Evolutionary conservation across 1,140 invertebrate genomes (phyloP).

Genomic region (Lineus longissimus): DNA sequence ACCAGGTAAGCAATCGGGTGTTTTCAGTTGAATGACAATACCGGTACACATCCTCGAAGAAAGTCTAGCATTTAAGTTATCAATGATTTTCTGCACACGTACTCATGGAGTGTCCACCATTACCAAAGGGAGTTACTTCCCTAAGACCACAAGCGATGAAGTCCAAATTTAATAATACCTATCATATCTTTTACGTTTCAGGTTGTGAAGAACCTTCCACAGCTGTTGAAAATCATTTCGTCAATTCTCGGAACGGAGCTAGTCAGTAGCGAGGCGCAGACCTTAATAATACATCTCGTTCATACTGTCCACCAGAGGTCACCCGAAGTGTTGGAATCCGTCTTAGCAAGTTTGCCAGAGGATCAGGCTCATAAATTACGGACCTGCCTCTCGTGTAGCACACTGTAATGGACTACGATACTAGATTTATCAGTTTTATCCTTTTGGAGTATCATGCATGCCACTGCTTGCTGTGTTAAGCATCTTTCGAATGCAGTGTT

Average conservation of each 20-base stretch:
- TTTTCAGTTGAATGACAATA: not conserved
- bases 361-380: conserved; percentile 25
- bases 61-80: conserved; percentile 20
- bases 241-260: conserved; percentile 25
- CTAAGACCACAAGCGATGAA: not conserved
- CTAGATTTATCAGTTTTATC: too few species aligned
- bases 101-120: not conserved
- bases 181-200: not conserved
- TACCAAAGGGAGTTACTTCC: not conserved
- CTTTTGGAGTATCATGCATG: too few species aligned
- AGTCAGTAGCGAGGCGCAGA: conserved; percentile 31
- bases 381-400: conserved; percentile 19
- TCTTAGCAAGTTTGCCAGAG: conserved; percentile 15
- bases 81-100: conserved; percentile 19
- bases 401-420: too few species aligned
- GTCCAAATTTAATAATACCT: not conserved
- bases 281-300: conserved; percentile 31
- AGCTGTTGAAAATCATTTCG: conserved; percentile 20
- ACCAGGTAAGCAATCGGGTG: conserved; percentile 22
- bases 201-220: conserved; percentile 16
- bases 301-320: conserved; percentile 26
- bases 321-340: conserved; percentile 25
- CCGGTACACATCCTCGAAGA: not conserved
- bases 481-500: too few species aligned
- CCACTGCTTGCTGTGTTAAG: too few species aligned